phyloP scores from a whole-genome alignment of 2,888 invertebrate genomes.

The Octonoba sinensis region DNA sequence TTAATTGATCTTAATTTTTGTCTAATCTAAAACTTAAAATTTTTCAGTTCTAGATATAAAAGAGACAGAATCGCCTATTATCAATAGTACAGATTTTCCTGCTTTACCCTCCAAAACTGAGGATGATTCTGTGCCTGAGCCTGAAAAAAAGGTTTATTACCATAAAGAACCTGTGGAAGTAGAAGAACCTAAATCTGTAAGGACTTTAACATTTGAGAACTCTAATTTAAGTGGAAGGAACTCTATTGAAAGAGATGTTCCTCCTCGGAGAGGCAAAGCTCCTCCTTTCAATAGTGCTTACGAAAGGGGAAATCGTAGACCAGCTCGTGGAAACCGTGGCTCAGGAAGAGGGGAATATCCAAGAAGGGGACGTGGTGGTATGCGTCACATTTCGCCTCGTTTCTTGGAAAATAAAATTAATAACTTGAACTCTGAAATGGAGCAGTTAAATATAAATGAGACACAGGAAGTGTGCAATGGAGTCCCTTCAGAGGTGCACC shows the following conservation, averaged over 20 bases:
- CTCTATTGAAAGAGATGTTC: constrained; percentile 30
- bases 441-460: constrained; percentile 36
- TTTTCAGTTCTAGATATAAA: constrained; percentile 5
- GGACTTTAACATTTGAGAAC: constrained; percentile 65
- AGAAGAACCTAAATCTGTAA: constrained; percentile 39
- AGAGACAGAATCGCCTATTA: constrained; percentile 6
- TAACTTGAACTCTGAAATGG: constrained; percentile 36
- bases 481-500: constrained; percentile 14
- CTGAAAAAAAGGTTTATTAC: constrained; percentile 12
- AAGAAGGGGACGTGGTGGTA: constrained; percentile 36
- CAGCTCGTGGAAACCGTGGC: constrained; percentile 27
- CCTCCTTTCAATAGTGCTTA: constrained; percentile 12
- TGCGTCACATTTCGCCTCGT: constrained; percentile 46
- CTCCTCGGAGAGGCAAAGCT: constrained; percentile 29
- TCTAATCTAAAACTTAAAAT: too few species aligned
- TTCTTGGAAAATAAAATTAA: constrained; percentile 47
- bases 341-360: constrained; percentile 35
- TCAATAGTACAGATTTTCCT: constrained; percentile 55
- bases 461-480: constrained; percentile 21
- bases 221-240: constrained; percentile 38
- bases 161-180: constrained; percentile 15
- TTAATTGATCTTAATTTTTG: too few species aligned
- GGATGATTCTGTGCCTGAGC: not conserved
- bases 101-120: constrained; percentile 39
- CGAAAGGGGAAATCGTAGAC: constrained; percentile 29